Evolutionary conservation across 2,888 invertebrate genomes (phyloP).

Genomic region (Acrocyrtus sp.): DNA sequence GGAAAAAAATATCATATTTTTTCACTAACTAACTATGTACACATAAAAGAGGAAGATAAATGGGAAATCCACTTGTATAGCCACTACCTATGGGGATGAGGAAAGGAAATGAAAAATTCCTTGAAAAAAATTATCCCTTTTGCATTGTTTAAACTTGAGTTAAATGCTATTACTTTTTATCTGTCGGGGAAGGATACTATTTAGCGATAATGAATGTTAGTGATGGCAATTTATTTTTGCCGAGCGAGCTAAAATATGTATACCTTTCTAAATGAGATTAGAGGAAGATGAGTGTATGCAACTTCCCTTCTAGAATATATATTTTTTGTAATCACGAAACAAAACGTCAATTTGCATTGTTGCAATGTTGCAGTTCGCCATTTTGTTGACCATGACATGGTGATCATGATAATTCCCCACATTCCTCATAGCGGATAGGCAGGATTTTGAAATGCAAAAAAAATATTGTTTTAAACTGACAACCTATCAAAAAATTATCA

Average conservation of each 20-base stretch:
- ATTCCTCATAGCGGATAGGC: too few relatives aligned
- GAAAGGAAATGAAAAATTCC: constrained; percentile 15
- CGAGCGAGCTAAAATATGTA: too few relatives aligned
- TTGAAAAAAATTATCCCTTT: not conserved
- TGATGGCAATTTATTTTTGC: too few relatives aligned
- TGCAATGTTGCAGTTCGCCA: not conserved
- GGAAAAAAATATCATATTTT: not conserved
- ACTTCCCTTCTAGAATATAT: too few relatives aligned
- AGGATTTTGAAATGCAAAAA: too few relatives aligned
- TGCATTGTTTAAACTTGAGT: not conserved
- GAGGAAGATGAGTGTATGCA: too few relatives aligned
- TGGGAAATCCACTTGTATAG: not conserved
- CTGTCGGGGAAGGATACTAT: not conserved
- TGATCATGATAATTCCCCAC: not conserved
- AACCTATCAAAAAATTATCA: constrained; percentile 16
- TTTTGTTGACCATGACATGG: not conserved
- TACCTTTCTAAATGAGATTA: too few relatives aligned
- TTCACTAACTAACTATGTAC: not conserved
- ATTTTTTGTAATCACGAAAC: not conserved
- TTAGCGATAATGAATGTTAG: constrained; percentile 8
- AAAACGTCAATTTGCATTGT: not conserved
- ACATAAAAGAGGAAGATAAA: not conserved
- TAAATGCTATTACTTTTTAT: not conserved
- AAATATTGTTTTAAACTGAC: constrained; percentile 13
- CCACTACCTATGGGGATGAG: not conserved